Evolutionary conservation across 2,113 vertebrate species (phyloP), one percentile per base, ranked within the genome.

Genomic region (Cinclus cinclus): DNA sequence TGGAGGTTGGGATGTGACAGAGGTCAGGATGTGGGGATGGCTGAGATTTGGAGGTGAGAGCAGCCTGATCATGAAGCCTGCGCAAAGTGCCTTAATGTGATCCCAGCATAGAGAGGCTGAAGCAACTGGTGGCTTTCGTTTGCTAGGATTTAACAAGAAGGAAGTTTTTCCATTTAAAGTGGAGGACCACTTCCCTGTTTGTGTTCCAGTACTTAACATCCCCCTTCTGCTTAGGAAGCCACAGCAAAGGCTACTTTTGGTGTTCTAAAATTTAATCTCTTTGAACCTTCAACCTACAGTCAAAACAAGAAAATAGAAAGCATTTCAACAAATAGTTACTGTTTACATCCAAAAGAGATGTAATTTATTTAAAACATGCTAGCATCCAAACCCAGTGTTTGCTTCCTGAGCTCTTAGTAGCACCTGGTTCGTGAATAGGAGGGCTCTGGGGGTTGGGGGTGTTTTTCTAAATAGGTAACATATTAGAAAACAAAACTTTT

Each of bases 291-390:
- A 86, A 46, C 63, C 63, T 83, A 22, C 71, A 88, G 35, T 77
- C 63, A 88, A 90, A 91, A 76, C 58, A 93, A 89, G 56, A 91
- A 86, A 86, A 92, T 22, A 79, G 53, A 86, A 87, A 81, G 52
- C 37, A 19, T 50, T 92, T 83, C 39, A 63, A 67, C 47, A 50
- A 81, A 78, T 20, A 91, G 35, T 39, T 10, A 24, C 58, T 76
- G 71, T 92, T 90, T 90, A 33, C 46, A 77, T 58, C 70, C 58
- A 44, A 85, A 73, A 88, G 46, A 60, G 1, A 65, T 33, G 23
- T 50, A 35, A 73, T 89, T 83, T 80, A 58, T 52, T 15, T 49
- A 83, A 94, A 86, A 44, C 15, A 44, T 16, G 19, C 49, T 42
- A 23, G 33, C 53, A 56, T 88, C 53, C 46, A 60, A 87, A 75